These are phyloP conservation scores for Phrynocephalus guinanensis DNA, from an alignment of 2,797 vertebrate species.

Conservation along the genomic window DNA sequence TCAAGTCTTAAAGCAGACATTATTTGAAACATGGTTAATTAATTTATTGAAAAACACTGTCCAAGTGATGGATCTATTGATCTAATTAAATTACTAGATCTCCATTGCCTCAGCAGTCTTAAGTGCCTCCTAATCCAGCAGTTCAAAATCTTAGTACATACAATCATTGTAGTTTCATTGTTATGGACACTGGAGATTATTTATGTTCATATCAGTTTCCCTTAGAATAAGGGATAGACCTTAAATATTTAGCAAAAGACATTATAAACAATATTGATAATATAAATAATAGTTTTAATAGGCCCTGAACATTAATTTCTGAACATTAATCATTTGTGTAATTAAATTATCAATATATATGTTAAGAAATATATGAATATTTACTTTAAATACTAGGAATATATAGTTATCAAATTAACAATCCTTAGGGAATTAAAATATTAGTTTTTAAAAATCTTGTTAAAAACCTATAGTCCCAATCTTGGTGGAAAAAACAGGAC, in stretches of 20 bases:
- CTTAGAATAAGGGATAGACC: slow-evolving; percentile 34
- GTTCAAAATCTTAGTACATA: slow-evolving; percentile 32
- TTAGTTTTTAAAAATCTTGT: too few species aligned
- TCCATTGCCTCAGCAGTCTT: slow-evolving; percentile 34
- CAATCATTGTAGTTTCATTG: background rate
- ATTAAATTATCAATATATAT: slow-evolving; percentile 21
- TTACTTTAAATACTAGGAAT: background rate
- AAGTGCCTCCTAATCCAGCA: slow-evolving; percentile 26
- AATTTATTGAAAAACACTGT: background rate
- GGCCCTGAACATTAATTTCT: slow-evolving; percentile 18
- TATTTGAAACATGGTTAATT: background rate
- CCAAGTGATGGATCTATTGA: slow-evolving; percentile 44
- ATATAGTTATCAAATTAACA: slow-evolving; percentile 30
- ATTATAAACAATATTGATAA: slow-evolving; percentile 38
- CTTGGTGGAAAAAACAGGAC: too few species aligned
- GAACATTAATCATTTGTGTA: slow-evolving; percentile 24
- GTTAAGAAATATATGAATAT: slow-evolving; percentile 35
- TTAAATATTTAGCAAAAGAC: slow-evolving; percentile 48
- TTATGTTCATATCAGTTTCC: slow-evolving; percentile 35
- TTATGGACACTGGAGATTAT: background rate
- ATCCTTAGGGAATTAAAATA: background rate
- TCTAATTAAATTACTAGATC: slow-evolving; percentile 48
- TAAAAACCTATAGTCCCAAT: too few species aligned
- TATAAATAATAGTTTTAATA: slow-evolving; percentile 20
- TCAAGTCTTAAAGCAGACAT: background rate